Conservation (phyloP, 2,797 vertebrate genomes). For the Meda fulgida region DNA sequence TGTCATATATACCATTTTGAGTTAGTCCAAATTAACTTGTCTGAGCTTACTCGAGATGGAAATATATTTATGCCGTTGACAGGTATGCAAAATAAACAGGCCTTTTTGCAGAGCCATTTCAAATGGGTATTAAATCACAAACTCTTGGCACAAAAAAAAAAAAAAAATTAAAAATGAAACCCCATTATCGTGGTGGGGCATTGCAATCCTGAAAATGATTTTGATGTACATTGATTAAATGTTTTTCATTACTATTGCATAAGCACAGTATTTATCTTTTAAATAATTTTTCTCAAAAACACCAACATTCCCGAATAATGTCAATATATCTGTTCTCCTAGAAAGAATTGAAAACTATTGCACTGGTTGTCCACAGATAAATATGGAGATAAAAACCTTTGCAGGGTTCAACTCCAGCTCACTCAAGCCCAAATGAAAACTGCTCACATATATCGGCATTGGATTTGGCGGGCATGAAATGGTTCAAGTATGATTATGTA, state of each 20-base stretch:
- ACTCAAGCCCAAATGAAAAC: slow-evolving; percentile 49
- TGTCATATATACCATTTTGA: slow-evolving; percentile 2
- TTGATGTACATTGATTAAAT: slow-evolving; percentile 19
- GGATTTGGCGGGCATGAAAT: slow-evolving; percentile 37
- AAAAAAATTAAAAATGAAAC: not conserved
- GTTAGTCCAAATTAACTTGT: slow-evolving; percentile 17
- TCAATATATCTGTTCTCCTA: slow-evolving; percentile 49
- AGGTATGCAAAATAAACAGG: slow-evolving; percentile 1
- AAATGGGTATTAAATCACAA: not conserved
- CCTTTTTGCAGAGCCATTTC: not conserved
- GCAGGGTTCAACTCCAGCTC: slow-evolving; percentile 39
- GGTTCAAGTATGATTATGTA: slow-evolving; percentile 38
- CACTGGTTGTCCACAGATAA: slow-evolving; percentile 56
- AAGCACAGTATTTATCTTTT: slow-evolving; percentile 46
- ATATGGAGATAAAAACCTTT: slow-evolving; percentile 41
- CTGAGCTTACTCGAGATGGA: not conserved
- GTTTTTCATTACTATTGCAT: slow-evolving; percentile 42
- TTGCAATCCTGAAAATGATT: slow-evolving; percentile 49
- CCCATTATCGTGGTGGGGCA: slow-evolving; percentile 18
- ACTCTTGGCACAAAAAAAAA: slow-evolving; percentile 19
- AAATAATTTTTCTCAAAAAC: slow-evolving; percentile 25
- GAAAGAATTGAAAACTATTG: slow-evolving; percentile 63
- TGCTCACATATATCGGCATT: slow-evolving; percentile 22
- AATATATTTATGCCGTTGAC: slow-evolving; percentile 2
- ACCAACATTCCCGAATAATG: slow-evolving; percentile 42